Conservation (phyloP, 2,113 vertebrate genomes). For the Malurus elegans region DNA sequence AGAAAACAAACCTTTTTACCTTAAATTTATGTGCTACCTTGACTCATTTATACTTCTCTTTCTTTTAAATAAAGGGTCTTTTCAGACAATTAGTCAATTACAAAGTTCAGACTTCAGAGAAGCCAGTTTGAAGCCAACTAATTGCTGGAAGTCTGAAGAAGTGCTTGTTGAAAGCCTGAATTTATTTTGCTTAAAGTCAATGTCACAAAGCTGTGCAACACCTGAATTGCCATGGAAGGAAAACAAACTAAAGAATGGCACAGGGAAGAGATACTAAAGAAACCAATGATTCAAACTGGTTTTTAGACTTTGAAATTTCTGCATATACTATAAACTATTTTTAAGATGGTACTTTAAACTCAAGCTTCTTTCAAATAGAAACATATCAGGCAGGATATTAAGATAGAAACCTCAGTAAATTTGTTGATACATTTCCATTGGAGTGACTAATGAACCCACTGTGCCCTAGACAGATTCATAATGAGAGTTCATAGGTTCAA, state of each 20-base stretch:
- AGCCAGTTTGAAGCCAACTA: not conserved
- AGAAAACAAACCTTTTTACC: not conserved
- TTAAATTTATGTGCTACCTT: not conserved
- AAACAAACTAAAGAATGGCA: not conserved
- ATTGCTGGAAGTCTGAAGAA: not conserved
- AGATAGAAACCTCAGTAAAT: slow-evolving; percentile 44
- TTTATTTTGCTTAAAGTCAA: not conserved
- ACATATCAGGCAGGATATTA: slow-evolving; percentile 8
- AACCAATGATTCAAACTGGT: not conserved
- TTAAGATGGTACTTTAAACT: slow-evolving; percentile 19
- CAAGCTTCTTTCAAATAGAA: slow-evolving; percentile 26
- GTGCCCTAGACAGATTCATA: slow-evolving; percentile 68
- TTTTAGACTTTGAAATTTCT: not conserved
- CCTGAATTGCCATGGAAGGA: not conserved
- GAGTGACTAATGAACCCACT: slow-evolving; percentile 67
- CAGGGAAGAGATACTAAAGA: not conserved
- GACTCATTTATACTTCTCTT: not conserved
- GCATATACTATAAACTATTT: not conserved
- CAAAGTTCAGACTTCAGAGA: not conserved
- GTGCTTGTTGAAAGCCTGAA: not conserved
- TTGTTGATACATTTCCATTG: slow-evolving; percentile 59
- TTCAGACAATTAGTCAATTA: not conserved
- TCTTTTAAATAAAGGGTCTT: not conserved
- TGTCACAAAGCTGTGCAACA: not conserved
- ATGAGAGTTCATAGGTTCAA: slow-evolving; percentile 71